Conservation (phyloP, 2,888 invertebrate genomes). For the Protodeltote pygarga region DNA sequence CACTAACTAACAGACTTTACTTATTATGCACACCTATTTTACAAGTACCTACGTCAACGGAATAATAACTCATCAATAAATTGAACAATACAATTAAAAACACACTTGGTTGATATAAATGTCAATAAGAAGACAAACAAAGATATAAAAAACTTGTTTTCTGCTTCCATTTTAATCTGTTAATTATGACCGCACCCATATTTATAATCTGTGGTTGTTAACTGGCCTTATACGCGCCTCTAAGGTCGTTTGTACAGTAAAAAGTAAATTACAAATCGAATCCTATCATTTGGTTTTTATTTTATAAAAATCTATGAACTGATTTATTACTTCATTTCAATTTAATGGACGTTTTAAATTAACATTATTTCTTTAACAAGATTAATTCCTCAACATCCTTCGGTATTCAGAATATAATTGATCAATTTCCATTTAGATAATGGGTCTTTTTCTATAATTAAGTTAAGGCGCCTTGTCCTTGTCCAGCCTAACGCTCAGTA, state of each 20-base stretch:
- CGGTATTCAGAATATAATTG: constrained; percentile 22
- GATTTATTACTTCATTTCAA: no score
- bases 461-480: constrained; percentile 23
- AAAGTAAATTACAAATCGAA: constrained; percentile 13
- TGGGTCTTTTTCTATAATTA: constrained; percentile 27
- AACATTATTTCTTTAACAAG: constrained; percentile 1
- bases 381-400: constrained; percentile 12
- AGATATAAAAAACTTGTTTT: constrained; percentile 58
- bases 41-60: constrained; percentile 11
- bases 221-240: constrained; percentile 9
- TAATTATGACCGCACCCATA: constrained; percentile 35
- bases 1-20: background rate
- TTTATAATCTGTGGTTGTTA: constrained; percentile 29
- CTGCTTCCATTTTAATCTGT: constrained; percentile 48
- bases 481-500: constrained; percentile 24
- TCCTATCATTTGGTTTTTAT: constrained; percentile 15
- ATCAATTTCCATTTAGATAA: constrained; percentile 28
- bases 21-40: background rate
- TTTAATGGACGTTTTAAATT: background rate
- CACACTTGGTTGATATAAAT: constrained; percentile 48
- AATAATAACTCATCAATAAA: constrained; percentile 48
- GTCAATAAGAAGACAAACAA: constrained; percentile 56
- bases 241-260: constrained; percentile 32
- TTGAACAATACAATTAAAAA: constrained; percentile 43
- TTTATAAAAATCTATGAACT: no score